A percentile compares a stretch with the other conserved stretches of the same genome.
Conservation (phyloP, 23 tunicate genomes). For the Botrylloides violaceus region DNA sequence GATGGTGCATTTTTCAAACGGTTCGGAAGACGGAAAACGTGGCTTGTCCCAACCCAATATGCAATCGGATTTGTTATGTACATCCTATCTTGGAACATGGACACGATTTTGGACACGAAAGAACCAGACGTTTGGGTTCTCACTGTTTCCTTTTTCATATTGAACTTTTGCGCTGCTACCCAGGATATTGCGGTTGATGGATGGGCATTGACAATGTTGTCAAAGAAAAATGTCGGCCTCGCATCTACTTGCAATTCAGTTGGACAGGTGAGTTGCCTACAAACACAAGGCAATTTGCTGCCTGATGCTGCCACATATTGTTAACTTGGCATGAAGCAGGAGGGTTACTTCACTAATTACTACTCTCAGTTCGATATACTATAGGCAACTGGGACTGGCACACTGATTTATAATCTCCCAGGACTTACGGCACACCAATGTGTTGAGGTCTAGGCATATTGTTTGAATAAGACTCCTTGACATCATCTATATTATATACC, state of each 20-base stretch:
- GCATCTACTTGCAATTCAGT: conserved; percentile 98
- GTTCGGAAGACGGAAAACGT: conserved; percentile 90
- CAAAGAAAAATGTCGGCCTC: conserved; percentile 78
- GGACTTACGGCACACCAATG: too few species aligned
- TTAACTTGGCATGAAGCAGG: too few species aligned
- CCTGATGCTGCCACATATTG: too few species aligned
- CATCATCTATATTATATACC: too few species aligned
- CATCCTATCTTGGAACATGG: conserved; percentile 60
- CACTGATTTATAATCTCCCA: too few species aligned
- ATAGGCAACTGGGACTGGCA: too few species aligned
- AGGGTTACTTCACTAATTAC: too few species aligned
- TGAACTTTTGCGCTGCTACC: conserved; percentile 95
- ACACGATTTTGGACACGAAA: conserved; percentile 32
- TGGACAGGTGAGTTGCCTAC: conserved; percentile 81
- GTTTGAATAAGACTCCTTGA: too few species aligned
- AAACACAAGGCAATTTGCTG: too few species aligned
- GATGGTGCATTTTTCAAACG: conserved; percentile 75
- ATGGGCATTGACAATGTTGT: conserved; percentile 96
- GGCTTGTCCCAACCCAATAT: conserved; percentile 95
- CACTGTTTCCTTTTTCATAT: conserved; percentile 65
- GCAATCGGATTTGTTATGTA: conserved; percentile 71
- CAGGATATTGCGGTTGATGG: conserved; percentile 99
- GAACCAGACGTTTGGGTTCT: conserved; percentile 52
- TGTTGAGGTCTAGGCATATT: too few species aligned
- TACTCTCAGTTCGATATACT: too few species aligned